A percentile compares a stretch with the other conserved stretches of the same genome.
Evolutionary conservation across 1,140 invertebrate genomes (phyloP).

Genomic region (Melitaea cinxia): DNA sequence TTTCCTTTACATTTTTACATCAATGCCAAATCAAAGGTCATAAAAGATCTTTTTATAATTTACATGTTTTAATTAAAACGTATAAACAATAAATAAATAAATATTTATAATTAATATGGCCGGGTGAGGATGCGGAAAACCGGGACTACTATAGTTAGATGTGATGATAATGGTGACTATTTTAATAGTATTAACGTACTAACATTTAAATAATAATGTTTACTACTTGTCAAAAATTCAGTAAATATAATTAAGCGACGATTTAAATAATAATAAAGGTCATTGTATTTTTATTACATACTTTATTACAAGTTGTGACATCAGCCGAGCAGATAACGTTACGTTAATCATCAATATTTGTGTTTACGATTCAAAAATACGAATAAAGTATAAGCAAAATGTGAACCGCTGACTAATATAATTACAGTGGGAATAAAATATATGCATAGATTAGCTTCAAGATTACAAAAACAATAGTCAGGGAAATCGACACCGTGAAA

Average conservation of each 20-base stretch:
- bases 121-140: no score
- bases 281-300: background rate
- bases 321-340: constrained; percentile 8
- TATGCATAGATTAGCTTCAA: constrained; percentile 52
- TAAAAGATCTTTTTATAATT: background rate
- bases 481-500: constrained; percentile 70
- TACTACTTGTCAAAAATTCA: background rate
- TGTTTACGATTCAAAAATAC: constrained; percentile 13
- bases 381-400: constrained; percentile 13
- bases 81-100: no score
- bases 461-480: constrained; percentile 69
- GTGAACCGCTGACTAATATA: constrained; percentile 20
- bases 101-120: no score
- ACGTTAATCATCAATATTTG: constrained; percentile 12
- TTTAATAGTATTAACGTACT: no score
- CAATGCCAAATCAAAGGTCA: constrained; percentile 1
- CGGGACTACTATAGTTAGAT: no score
- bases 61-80: background rate
- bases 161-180: no score
- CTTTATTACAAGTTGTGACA: background rate
- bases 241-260: no score
- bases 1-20: constrained; percentile 3
- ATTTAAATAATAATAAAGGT: background rate
- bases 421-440: constrained; percentile 44
- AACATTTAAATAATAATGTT: no score